A percentile compares a stretch with the other conserved stretches of the same genome.
phyloP scores from a whole-genome alignment of 2,797 vertebrate genomes.

The Cercopithecus petaurista region DNA sequence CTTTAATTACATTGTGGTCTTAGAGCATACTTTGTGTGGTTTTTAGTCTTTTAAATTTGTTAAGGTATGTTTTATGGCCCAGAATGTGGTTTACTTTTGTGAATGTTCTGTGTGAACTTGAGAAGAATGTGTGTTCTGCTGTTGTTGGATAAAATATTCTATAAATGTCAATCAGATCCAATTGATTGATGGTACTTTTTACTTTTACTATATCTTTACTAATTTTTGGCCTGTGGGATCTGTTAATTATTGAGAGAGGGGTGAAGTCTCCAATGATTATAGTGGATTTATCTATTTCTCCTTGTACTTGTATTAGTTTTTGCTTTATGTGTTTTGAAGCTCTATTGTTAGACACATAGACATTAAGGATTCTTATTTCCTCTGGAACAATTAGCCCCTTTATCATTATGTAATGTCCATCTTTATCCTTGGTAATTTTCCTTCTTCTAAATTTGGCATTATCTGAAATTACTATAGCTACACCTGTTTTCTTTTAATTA shows the following conservation, averaged over 20 bases:
- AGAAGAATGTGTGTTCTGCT: not conserved
- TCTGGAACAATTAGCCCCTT: not conserved
- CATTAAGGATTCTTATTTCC: not conserved
- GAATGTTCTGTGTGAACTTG: not conserved
- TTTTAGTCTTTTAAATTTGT: not conserved
- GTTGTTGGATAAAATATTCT: not conserved
- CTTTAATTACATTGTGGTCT: not conserved
- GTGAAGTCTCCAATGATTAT: not conserved
- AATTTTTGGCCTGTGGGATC: not conserved
- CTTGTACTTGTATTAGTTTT: not conserved
- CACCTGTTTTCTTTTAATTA: not conserved
- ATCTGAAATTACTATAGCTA: not conserved
- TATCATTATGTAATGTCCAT: not conserved
- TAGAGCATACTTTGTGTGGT: not conserved
- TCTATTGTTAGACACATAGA: not conserved
- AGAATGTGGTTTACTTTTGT: not conserved
- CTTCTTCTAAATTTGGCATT: not conserved
- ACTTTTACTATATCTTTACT: not conserved
- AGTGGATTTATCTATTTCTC: not conserved
- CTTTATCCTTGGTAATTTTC: not conserved
- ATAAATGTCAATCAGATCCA: not conserved
- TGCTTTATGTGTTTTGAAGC: not conserved
- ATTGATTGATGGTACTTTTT: not conserved
- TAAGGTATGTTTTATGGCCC: not conserved
- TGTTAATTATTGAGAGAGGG: not conserved